Percentiles rank a stretch among this genome's conserved stretches.
Conservation (phyloP, 2,113 vertebrate genomes). For the Datnioides undecimradiatus region DNA sequence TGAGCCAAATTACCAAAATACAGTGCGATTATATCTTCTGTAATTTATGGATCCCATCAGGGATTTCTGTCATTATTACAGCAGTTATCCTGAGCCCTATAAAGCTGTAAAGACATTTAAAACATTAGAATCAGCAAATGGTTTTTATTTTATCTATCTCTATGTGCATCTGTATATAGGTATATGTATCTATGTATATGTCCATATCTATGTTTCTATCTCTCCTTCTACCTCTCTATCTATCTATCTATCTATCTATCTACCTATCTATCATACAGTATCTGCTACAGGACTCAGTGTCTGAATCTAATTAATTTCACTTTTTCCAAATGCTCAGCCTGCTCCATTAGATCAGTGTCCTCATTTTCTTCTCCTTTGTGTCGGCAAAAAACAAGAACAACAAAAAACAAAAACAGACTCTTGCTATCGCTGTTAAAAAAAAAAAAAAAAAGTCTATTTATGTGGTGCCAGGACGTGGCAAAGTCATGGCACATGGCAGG, state of each 20-base stretch:
- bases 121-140: background rate
- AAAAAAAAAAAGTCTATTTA: background rate
- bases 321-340: no score
- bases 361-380: no score
- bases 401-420: background rate
- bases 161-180: no score
- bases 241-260: no score
- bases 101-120: background rate
- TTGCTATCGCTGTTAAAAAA: background rate
- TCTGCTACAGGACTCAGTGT: no score
- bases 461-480: background rate
- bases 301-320: no score
- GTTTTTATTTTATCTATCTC: background rate
- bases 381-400: no score
- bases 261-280: no score
- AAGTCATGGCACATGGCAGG: background rate
- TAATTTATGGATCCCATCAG: slow-evolving; percentile 43
- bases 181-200: no score
- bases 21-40: slow-evolving; percentile 1
- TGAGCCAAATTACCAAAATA: slow-evolving; percentile 23
- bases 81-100: background rate
- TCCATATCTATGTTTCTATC: no score
- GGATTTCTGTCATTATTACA: slow-evolving; percentile 22
- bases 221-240: no score
- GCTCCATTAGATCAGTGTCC: no score